Percentiles rank a stretch among this genome's conserved stretches.
Evolutionary conservation across 1,140 invertebrate genomes (phyloP).

Genomic region (Agrypnia vestita): DNA sequence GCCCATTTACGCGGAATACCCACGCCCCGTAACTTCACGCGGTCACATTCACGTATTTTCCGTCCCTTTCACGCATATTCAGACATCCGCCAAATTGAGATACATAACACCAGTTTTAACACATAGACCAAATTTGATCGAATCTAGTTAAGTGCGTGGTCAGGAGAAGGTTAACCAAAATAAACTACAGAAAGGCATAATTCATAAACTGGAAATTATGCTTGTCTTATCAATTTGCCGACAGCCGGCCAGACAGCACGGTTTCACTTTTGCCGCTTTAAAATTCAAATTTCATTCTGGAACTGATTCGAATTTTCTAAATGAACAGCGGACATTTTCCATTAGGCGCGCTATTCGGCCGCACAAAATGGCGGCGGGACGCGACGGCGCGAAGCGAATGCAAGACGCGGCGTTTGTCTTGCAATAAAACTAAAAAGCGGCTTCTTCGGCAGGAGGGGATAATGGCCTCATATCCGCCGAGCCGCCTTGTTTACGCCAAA

Average conservation of each 20-base stretch:
- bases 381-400: neutral
- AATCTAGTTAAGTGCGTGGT: too few species aligned
- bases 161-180: too few species aligned
- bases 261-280: constrained; percentile 2
- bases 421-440: constrained; percentile 18
- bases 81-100: too few species aligned
- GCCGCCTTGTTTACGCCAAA: constrained; percentile 23
- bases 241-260: neutral
- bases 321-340: constrained; percentile 20
- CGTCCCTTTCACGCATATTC: too few species aligned
- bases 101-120: too few species aligned
- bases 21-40: too few species aligned
- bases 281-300: constrained; percentile 30
- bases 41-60: too few species aligned
- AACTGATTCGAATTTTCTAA: constrained; percentile 10
- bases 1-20: too few species aligned
- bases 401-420: neutral
- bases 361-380: constrained; percentile 10
- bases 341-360: neutral
- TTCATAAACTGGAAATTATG: neutral
- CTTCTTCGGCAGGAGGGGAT: neutral
- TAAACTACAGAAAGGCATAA: too few species aligned
- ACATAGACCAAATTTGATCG: too few species aligned
- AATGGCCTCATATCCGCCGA: neutral
- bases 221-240: constrained; percentile 19